phyloP scores from a whole-genome alignment of 2,113 vertebrate genomes.

The Morone saxatilis region DNA sequence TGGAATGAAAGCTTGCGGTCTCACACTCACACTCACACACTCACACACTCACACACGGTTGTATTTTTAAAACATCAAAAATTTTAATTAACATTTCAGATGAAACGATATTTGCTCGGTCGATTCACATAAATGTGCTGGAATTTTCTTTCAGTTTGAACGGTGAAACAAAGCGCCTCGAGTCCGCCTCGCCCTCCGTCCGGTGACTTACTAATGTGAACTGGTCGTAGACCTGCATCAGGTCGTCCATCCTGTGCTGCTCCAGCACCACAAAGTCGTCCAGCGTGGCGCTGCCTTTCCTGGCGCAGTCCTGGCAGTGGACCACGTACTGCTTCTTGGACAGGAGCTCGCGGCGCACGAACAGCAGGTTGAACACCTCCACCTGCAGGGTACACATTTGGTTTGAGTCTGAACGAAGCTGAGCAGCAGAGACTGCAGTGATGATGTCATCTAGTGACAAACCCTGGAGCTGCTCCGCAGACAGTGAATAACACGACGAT shows the following conservation, averaged over 20 bases:
- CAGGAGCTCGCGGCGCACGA: constrained; percentile 97
- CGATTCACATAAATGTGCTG: neutral
- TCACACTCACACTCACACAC: no score
- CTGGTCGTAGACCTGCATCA: constrained; percentile 99
- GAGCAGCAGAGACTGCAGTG: neutral
- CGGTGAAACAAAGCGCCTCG: neutral
- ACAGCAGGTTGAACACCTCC: constrained; percentile 98
- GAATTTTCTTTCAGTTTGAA: neutral
- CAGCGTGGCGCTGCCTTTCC: constrained; percentile 93
- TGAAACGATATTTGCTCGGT: neutral
- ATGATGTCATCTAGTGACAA: constrained; percentile 9
- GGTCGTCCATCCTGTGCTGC: constrained; percentile 97
- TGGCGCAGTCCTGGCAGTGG: constrained; percentile 98
- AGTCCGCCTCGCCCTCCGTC: neutral
- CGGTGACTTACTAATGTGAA: constrained; percentile 98
- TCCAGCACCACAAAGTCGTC: constrained; percentile 99
- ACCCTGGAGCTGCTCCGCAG: constrained; percentile 12
- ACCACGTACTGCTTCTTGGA: constrained; percentile 94
- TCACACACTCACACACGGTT: no score
- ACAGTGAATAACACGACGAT: constrained; percentile 1
- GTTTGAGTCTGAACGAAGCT: neutral
- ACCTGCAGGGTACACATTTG: constrained; percentile 84
- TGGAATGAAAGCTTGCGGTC: neutral
- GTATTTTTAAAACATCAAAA: neutral
- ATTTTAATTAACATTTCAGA: neutral